Conservation (phyloP, 2,888 invertebrate species). For the Chesias legatella region DNA sequence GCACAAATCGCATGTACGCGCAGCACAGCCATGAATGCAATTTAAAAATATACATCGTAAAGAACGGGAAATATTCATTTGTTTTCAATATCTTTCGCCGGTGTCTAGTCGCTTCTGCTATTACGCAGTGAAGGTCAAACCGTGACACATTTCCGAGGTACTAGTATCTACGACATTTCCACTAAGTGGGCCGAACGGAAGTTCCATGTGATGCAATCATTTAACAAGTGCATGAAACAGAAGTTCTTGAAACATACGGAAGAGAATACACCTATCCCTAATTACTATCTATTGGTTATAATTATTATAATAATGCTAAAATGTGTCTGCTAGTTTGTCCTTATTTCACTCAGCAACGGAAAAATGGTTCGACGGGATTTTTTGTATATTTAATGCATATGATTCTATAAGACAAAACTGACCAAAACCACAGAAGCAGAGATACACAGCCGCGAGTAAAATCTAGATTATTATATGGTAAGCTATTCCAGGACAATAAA, state of each 20-base stretch:
- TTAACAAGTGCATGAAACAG: slow-evolving; percentile 1
- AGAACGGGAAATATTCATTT: slow-evolving; percentile 12
- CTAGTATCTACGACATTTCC: slow-evolving; percentile 16
- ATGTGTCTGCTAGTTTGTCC: too few species aligned
- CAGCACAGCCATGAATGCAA: slow-evolving; percentile 27
- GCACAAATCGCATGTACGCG: slow-evolving; percentile 26
- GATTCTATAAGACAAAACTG: too few species aligned
- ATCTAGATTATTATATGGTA: too few species aligned
- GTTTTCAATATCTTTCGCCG: slow-evolving; percentile 2
- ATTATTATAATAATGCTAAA: too few species aligned
- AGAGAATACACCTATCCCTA: too few species aligned
- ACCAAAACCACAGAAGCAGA: too few species aligned
- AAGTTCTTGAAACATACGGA: neutral
- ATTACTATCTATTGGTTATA: too few species aligned
- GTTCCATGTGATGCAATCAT: slow-evolving; percentile 30
- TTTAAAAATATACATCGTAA: slow-evolving; percentile 25
- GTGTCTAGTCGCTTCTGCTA: neutral
- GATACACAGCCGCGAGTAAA: too few species aligned
- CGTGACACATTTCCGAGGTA: slow-evolving; percentile 42
- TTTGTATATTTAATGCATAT: too few species aligned
- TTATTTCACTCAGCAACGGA: too few species aligned
- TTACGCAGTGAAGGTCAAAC: slow-evolving; percentile 35
- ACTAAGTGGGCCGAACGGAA: slow-evolving; percentile 39
- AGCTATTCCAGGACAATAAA: neutral
- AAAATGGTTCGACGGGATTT: too few species aligned